Conservation (phyloP, 2,113 vertebrate genomes). For the Pan troglodytes region DNA sequence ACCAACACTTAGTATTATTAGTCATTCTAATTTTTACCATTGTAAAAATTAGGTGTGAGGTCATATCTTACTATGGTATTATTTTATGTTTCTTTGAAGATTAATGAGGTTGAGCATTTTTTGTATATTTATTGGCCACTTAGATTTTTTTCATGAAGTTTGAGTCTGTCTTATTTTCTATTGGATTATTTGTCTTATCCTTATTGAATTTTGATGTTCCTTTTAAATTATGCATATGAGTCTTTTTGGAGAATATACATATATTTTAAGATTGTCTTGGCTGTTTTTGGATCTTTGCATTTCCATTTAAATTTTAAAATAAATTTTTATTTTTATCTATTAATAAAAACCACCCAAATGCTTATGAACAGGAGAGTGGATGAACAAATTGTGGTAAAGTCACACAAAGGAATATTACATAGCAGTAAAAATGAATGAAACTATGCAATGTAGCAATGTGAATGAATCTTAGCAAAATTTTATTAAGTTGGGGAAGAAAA, state of each 20-base stretch:
- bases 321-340: neutral
- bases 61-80: neutral
- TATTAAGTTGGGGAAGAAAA: neutral
- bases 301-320: slow-evolving; percentile 5
- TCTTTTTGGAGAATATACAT: neutral
- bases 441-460: neutral
- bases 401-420: neutral
- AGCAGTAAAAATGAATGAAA: neutral
- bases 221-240: neutral
- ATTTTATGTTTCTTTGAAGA: slow-evolving; percentile 30
- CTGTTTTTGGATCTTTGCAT: neutral
- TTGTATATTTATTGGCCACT: neutral
- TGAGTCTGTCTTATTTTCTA: neutral
- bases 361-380: neutral
- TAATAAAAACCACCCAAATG: neutral
- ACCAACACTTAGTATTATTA: neutral
- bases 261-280: neutral
- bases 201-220: neutral
- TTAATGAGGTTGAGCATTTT: neutral
- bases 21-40: neutral
- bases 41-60: neutral
- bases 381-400: neutral
- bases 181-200: neutral
- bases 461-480: neutral
- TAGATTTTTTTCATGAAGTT: neutral